These are phyloP conservation scores for Drepanosiphum platanoidis DNA, from an alignment of 2,888 invertebrate species.

Conservation along the genomic window DNA sequence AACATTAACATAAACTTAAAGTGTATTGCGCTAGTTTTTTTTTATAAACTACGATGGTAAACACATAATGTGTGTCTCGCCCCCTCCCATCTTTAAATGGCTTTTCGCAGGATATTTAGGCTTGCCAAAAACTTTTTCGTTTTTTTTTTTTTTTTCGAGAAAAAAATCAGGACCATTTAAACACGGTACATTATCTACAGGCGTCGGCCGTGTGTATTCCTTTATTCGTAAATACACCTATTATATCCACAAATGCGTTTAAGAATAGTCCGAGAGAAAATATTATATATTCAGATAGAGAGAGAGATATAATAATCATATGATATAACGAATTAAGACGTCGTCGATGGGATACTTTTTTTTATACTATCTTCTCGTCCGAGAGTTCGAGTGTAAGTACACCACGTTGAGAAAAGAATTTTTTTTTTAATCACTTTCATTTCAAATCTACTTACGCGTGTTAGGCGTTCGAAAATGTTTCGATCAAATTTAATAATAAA, in stretches of 20 bases:
- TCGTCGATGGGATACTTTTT: too few relatives aligned
- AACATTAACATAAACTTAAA: conserved; percentile 34
- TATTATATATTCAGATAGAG: too few relatives aligned
- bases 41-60: not conserved
- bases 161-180: not conserved
- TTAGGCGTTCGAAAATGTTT: too few relatives aligned
- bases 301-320: too few relatives aligned
- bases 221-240: not conserved
- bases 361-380: too few relatives aligned
- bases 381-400: too few relatives aligned
- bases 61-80: conserved; percentile 12
- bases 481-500: too few relatives aligned
- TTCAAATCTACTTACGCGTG: too few relatives aligned
- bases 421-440: too few relatives aligned
- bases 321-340: too few relatives aligned
- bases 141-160: not conserved
- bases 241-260: not conserved
- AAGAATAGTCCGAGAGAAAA: too few relatives aligned
- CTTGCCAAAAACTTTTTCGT: not conserved
- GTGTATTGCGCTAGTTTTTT: conserved; percentile 4
- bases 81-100: not conserved
- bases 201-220: not conserved
- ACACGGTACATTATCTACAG: conserved; percentile 38
- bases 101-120: not conserved
- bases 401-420: too few relatives aligned